phyloP scores from a whole-genome alignment of 2,888 invertebrate genomes.

The Ophion costatus region DNA sequence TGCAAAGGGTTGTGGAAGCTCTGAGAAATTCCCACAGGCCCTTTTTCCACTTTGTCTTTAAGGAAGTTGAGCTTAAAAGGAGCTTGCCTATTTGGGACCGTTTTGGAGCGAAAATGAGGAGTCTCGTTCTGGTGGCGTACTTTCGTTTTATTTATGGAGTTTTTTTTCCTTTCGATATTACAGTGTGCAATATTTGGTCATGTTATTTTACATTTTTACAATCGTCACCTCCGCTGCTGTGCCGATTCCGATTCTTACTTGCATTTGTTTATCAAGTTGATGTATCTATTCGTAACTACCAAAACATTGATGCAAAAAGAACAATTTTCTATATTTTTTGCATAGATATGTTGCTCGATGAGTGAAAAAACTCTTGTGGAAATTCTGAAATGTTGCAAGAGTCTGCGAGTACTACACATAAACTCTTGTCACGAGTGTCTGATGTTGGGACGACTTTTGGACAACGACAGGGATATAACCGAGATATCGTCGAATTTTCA shows the following conservation, averaged over 20 bases:
- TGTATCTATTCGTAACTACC: not conserved
- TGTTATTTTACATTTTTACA: not conserved
- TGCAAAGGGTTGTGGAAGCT: constrained; percentile 81
- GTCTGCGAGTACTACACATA: constrained; percentile 86
- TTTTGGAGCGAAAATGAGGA: constrained; percentile 85
- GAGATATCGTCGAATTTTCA: constrained; percentile 83
- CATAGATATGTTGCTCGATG: constrained; percentile 85
- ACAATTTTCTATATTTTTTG: not conserved
- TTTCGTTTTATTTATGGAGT: not conserved
- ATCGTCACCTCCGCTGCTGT: not conserved
- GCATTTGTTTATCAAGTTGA: not conserved
- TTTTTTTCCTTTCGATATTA: not conserved
- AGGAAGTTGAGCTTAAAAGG: constrained; percentile 85
- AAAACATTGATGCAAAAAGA: not conserved
- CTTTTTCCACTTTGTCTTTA: constrained; percentile 85
- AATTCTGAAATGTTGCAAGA: constrained; percentile 85
- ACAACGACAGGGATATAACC: constrained; percentile 86
- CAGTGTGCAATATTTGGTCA: not conserved
- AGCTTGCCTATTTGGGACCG: constrained; percentile 85
- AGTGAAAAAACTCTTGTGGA: constrained; percentile 87
- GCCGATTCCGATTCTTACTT: not conserved
- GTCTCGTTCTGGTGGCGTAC: constrained; percentile 84
- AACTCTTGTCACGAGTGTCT: constrained; percentile 89
- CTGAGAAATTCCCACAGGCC: constrained; percentile 83
- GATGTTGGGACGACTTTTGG: constrained; percentile 89